Conservation (phyloP, 1,140 invertebrate species). For the Reticulitermes speratus region DNA sequence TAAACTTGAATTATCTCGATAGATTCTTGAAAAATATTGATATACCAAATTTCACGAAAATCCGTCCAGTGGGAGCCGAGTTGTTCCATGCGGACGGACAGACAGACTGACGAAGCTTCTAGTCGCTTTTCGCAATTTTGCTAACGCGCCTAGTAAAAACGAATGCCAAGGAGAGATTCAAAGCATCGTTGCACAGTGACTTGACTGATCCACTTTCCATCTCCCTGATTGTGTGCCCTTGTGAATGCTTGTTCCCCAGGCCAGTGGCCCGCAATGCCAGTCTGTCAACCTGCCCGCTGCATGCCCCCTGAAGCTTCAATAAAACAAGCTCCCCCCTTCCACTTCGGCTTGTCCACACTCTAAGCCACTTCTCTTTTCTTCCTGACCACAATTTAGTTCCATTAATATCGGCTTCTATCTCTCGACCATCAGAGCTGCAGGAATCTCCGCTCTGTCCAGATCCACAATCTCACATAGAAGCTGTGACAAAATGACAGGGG, state of each 20-base stretch:
- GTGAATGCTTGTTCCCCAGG: neutral
- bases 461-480: neutral
- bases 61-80: too few relatives aligned
- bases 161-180: too few relatives aligned
- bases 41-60: too few relatives aligned
- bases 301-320: conserved; percentile 4
- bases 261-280: neutral
- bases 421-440: neutral
- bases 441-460: neutral
- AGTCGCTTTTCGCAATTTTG: too few relatives aligned
- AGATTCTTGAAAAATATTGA: too few relatives aligned
- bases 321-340: neutral
- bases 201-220: too few relatives aligned
- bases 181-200: too few relatives aligned
- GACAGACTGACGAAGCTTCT: too few relatives aligned
- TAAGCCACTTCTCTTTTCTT: conserved; percentile 8
- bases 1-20: too few relatives aligned
- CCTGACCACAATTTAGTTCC: conserved; percentile 14
- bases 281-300: neutral
- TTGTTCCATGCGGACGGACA: too few relatives aligned
- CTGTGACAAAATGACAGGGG: neutral
- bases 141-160: too few relatives aligned
- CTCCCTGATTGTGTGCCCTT: too few relatives aligned
- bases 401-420: neutral
- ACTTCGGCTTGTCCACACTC: conserved; percentile 16